Evolutionary conservation across 2,113 vertebrate genomes (phyloP).

Genomic region (Aegithalos caudatus): DNA sequence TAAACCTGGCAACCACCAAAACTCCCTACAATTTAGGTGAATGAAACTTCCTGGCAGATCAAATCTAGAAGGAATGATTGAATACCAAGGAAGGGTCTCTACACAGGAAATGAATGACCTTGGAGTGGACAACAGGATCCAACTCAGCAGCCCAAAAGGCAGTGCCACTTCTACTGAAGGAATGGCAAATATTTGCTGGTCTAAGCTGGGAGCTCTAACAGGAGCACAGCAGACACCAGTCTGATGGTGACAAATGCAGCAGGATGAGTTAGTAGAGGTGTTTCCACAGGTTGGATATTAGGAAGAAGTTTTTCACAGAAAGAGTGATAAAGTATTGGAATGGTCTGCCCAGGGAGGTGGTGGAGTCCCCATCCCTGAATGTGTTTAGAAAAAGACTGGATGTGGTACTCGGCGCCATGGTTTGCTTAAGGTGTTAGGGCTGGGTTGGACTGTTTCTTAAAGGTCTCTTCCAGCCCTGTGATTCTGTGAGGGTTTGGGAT

Average conservation of each 20-base stretch:
- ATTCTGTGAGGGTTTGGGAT: not conserved
- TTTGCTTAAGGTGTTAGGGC: not conserved
- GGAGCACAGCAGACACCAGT: fast-evolving
- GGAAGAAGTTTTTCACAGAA: not conserved
- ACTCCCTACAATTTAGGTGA: not conserved
- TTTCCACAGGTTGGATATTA: not conserved
- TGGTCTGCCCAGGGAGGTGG: fast-evolving
- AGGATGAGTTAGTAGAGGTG: not conserved
- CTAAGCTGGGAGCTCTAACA: not conserved
- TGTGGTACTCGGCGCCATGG: too few relatives aligned
- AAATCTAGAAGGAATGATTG: not conserved
- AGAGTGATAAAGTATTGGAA: too few relatives aligned
- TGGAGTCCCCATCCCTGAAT: not conserved
- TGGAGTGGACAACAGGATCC: not conserved
- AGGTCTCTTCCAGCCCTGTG: not conserved
- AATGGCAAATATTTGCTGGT: not conserved
- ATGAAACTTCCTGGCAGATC: not conserved
- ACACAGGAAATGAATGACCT: not conserved
- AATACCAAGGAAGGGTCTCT: not conserved
- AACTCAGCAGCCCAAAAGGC: not conserved
- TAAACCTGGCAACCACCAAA: not conserved
- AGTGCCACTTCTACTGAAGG: fast-evolving
- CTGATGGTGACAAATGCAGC: not conserved
- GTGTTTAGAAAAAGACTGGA: not conserved
- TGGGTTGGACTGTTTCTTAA: fast-evolving